phyloP scores from a whole-genome alignment of 1,140 invertebrate genomes.

The Lasioglossum albipes region DNA sequence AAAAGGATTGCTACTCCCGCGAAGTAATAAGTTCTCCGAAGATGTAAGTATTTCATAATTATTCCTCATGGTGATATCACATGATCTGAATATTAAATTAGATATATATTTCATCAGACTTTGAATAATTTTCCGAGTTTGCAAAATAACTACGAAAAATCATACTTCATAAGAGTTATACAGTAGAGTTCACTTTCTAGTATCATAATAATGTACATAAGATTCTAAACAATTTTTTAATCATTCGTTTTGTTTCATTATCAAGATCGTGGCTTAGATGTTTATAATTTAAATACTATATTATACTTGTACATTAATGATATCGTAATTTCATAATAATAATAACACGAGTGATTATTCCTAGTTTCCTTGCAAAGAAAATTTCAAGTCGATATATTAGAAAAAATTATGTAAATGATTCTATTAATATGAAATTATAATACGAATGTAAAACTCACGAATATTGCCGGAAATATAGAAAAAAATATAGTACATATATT shows the following conservation, averaged over 20 bases:
- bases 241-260: not conserved
- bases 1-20: not conserved
- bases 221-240: conserved; percentile 1
- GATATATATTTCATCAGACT: not conserved
- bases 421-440: conserved; percentile 16
- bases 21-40: not conserved
- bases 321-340: not conserved
- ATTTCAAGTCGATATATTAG: conserved; percentile 3
- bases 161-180: not conserved
- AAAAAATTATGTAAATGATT: conserved; percentile 29
- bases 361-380: not conserved
- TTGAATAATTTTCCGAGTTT: not conserved
- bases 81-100: conserved; percentile 19
- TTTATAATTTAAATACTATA: not conserved
- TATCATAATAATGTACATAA: conserved; percentile 1
- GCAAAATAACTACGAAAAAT: not conserved
- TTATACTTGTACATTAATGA: not conserved
- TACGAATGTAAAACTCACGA: conserved; percentile 4
- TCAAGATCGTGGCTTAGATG: not conserved
- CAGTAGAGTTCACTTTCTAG: not conserved
- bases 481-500: conserved; percentile 18
- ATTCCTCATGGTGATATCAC: not conserved
- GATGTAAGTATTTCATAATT: conserved; percentile 28
- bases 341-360: not conserved
- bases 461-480: conserved; percentile 41